Percentiles rank a stretch among this genome's conserved stretches.
phyloP scores from a whole-genome alignment of 2,888 invertebrate genomes.

The Theristus sp. region DNA sequence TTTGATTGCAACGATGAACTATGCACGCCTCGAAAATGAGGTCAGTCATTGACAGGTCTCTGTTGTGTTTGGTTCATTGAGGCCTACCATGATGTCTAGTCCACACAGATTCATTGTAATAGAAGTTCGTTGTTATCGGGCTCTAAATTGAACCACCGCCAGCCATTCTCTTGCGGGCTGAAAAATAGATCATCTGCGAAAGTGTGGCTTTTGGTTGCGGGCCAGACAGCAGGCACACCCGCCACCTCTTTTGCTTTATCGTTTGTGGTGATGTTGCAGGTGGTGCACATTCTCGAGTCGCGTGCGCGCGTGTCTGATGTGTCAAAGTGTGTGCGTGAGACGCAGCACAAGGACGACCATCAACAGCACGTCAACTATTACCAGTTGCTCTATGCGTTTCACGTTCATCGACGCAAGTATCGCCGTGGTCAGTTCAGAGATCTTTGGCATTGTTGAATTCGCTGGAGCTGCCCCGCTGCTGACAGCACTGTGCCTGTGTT shows the following conservation, averaged over 20 bases:
- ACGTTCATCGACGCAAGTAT: background rate
- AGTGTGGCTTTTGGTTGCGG: too few species aligned
- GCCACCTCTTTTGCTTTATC: background rate
- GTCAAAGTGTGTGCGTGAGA: background rate
- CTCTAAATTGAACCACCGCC: too few species aligned
- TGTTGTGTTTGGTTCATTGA: background rate
- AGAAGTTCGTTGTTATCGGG: too few species aligned
- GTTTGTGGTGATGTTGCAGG: background rate
- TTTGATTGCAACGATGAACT: background rate
- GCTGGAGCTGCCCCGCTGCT: background rate
- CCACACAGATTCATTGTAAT: background rate
- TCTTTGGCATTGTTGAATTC: too few species aligned
- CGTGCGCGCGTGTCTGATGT: background rate
- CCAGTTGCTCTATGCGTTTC: background rate
- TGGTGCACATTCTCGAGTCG: background rate
- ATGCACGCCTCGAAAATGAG: background rate
- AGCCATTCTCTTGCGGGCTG: too few species aligned
- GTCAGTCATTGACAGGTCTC: background rate
- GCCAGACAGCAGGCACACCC: too few species aligned
- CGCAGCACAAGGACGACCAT: background rate
- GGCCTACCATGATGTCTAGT: background rate
- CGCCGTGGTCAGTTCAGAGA: background rate
- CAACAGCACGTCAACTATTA: background rate
- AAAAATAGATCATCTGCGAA: too few species aligned
- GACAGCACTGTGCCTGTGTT: too few species aligned